Evolutionary conservation across 1,140 invertebrate genomes (phyloP), one percentile per base, ranked within the genome.

Genomic region (Manduca sexta): DNA sequence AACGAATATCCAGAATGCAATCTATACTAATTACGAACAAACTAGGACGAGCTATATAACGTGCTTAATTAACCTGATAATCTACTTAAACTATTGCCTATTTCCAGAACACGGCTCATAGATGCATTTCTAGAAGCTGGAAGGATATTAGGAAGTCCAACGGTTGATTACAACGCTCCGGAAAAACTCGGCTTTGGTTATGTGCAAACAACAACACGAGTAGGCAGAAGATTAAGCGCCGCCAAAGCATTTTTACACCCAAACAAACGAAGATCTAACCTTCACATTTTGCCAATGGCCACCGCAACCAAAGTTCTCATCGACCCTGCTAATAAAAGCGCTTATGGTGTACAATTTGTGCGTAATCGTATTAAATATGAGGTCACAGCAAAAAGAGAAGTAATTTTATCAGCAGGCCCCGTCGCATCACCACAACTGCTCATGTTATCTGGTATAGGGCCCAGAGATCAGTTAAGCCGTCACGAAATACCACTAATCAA

Each of bases 371-470:
- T 72, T 7, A 50, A 69, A 17, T 52, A 64, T 42, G 73, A 74
- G 16, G 78, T 83, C 0, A 63, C 69, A 10, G 88, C 86, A 5
- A 78, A 77, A 1, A 88, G 87, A 55, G 90, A 91, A 79, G 87
- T 91, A 1, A 89, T 91, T 30, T 26, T 91, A 12, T 88, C 88
- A 3, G 89, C 89, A 2, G 90, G 90, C 15, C 83, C 89, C 3
- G 86, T 91, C 11, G 87, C 89, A 18, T 88, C 89, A 2, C 89
- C 90, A 6, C 87, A 90, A 53, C 56, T 93, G 3, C 79, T 93
- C 1, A 91, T 92, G 88, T 63, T 91, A 10, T 92, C 90, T 21
- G 92, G 92, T 3, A 77, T 93, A 16, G 91, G 91, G 6, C 90
- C 90, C 0, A 74, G 53, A 47, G 64, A 88, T 33, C 86, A 91